Evolutionary conservation across 2,113 vertebrate genomes (phyloP).

Genomic region (Lathamus discolor): DNA sequence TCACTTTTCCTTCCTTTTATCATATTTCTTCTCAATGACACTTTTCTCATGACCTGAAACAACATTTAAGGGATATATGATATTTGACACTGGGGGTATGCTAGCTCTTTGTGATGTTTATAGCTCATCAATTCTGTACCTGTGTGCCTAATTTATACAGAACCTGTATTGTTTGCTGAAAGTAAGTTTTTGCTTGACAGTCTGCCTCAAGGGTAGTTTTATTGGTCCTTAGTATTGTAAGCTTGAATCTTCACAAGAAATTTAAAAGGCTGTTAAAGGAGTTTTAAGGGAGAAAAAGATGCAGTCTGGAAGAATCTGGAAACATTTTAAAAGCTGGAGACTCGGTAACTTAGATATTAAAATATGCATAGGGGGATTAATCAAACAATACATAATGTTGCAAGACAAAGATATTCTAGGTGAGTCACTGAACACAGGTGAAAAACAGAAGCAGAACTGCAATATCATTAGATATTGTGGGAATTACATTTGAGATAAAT

Average conservation of each 20-base stretch:
- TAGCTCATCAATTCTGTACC: neutral
- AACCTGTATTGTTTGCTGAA: neutral
- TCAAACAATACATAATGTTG: neutral
- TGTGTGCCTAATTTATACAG: neutral
- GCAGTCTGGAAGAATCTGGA: neutral
- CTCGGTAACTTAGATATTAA: neutral
- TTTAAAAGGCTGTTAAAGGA: neutral
- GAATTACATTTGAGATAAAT: conserved; percentile 20
- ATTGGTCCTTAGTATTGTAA: neutral
- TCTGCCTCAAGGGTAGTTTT: neutral
- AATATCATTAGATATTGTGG: neutral
- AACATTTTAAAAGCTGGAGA: neutral
- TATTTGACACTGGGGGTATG: neutral
- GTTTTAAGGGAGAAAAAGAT: neutral
- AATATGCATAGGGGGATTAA: neutral
- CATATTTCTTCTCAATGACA: neutral
- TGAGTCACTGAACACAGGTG: neutral
- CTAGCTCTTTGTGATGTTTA: neutral
- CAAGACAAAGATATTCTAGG: neutral
- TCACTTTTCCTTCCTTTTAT: neutral
- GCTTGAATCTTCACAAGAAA: neutral
- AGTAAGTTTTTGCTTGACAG: neutral
- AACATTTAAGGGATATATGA: neutral
- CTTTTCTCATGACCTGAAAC: neutral
- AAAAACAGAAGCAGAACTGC: conserved; percentile 5